A percentile compares a stretch with the other conserved stretches of the same genome.
phyloP scores from a whole-genome alignment of 2,113 vertebrate species.

The Numida meleagris region DNA sequence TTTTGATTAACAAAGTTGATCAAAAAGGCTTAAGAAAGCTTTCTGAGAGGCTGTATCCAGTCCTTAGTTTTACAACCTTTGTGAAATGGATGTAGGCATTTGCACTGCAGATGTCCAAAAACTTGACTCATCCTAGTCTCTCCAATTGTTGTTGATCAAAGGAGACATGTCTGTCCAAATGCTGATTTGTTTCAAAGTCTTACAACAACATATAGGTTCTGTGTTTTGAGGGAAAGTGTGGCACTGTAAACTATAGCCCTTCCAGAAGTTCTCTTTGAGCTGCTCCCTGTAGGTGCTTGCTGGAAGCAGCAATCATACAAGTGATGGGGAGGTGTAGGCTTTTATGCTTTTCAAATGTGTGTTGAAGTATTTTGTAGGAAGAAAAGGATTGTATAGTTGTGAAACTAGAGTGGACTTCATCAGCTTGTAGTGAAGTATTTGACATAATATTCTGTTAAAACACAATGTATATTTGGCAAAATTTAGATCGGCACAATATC shows the following conservation, averaged over 20 bases:
- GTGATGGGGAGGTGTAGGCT: neutral
- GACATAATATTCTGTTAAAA: neutral
- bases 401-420: neutral
- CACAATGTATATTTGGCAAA: neutral
- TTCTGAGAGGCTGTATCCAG: neutral
- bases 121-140: neutral
- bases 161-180: neutral
- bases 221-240: neutral
- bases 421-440: neutral
- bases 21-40: neutral
- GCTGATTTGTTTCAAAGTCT: neutral
- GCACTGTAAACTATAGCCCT: neutral
- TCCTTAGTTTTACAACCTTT: neutral
- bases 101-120: neutral
- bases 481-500: neutral
- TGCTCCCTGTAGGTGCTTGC: neutral
- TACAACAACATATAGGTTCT: neutral
- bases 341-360: neutral
- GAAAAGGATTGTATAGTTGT: neutral
- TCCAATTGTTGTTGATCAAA: neutral
- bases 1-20: neutral
- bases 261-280: neutral
- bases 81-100: neutral
- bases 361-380: neutral
- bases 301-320: neutral